Evolutionary conservation across 2,797 vertebrate genomes (phyloP), one percentile per base, ranked within the genome.

Genomic region (Odontamblyopus lacepedii): DNA sequence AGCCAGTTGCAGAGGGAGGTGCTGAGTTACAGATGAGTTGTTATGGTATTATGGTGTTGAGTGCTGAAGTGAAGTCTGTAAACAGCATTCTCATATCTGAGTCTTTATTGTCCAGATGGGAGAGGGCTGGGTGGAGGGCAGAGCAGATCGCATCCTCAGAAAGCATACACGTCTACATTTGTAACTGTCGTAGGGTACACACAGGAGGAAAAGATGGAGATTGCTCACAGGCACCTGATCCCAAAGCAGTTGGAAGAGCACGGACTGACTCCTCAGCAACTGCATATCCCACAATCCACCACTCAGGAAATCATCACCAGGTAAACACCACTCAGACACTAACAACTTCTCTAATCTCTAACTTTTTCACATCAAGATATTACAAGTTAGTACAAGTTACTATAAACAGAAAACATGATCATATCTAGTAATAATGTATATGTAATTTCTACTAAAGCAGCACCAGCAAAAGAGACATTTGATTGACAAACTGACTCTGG

Each of bases 161-260:
- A 56, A 56, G n/a, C 3, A 56, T 56, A 23, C n/a, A 11, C 9
- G 1, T 48, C 2, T 6, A 27, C n/a, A 4, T 60, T 30, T 27
- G 23, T 51, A 57, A 67, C 9, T 63, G 29, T 82, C 76, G 3
- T 87, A 99, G 98, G 98, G 6, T 99, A 99, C 81, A 99, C 96
- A 0, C 97, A 98, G 80, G 98, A 98, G 81, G 98, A 99, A 89
- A 98, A 98, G 91, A 92, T 96, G 55, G 97, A 99, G 92, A 99
- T 99, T n/a, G 95, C 97, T 38, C 96, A 98, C 77, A 94, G 97
- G 32, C 97, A 99, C 77, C 90, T 99, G 91, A 98, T 99, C 87
- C 96, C 96, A 60, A 97, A 98, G 82, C 98, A 99, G 74, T 93
- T 99, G 86, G 95, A 97, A 38, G 97, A 96, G 62, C 98, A 99